Base-by-base conservation (phyloP, 2,113 vertebrate species). In the Hymenochirus boettgeri region DNA sequence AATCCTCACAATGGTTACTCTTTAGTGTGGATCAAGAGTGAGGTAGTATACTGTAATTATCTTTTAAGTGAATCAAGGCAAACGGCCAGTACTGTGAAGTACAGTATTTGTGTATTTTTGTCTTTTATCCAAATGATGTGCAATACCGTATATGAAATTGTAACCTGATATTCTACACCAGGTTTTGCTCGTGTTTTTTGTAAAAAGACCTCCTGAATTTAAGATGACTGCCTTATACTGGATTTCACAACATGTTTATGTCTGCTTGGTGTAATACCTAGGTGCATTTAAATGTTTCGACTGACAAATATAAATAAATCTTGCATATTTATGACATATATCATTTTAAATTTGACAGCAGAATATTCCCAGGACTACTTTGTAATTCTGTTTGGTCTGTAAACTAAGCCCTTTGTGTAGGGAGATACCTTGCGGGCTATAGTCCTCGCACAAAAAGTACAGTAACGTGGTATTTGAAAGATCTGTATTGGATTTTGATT, bases 301-400 rank as follows among this genome's bases (percentile, higher is more conserved):
- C 65, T 69, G 65, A 60, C 65, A 69, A 69, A 69, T 69, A 60
- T 69, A 69, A 69, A 69, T 69, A 69, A 69, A 60, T 69, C 57
- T 53, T 69, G 65, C 65, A 69, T 69, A 69, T 69, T 69, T 69
- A 69, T 69, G 65, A 69, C 65, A 69, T 69, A 69, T 69, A 69
- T 69, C 65, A 69, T 69, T 69, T 69, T 69, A 69, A 69, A 69
- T 69, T 69, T 60, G 65, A 69, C 65, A 69, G 65, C 48, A 15
- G 47, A 29, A 69, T 60, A 69, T 69, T 69, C 65, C 65, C 65
- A 53, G 57, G 52, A 31, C 65, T 69, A 52, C 46, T 69, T 69
- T 69, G 57, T 53, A 22, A 69, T 69, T 69, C 65, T 69, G 65
- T 69, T 69, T 69, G 65, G 65, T 60, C 65, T 69, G 65, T 69